These are phyloP conservation scores for Sarcophilus harrisii DNA, from an alignment of 2,797 vertebrate genomes.

Conservation along the genomic window DNA sequence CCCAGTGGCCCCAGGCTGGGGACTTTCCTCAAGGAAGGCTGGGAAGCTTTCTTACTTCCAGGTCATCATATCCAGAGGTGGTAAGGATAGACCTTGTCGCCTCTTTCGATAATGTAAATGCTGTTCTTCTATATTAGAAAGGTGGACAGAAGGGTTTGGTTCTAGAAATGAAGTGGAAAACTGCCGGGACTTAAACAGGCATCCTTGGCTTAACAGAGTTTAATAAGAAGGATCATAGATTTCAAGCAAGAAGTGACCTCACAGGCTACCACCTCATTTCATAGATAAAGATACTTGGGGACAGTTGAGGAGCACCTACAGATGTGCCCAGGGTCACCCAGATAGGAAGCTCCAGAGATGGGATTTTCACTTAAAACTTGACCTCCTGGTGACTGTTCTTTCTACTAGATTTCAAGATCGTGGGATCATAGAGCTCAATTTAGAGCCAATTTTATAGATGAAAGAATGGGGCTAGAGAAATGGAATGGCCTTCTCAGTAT, in stretches of 20 bases:
- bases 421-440: neutral
- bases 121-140: neutral
- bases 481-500: neutral
- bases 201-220: neutral
- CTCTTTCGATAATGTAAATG: slow-evolving; percentile 7
- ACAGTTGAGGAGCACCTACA: neutral
- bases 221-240: neutral
- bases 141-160: slow-evolving; percentile 48
- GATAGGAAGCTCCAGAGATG: neutral
- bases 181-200: neutral
- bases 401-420: neutral
- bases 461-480: neutral
- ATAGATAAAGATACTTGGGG: neutral
- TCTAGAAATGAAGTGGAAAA: neutral
- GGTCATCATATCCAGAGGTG: slow-evolving; percentile 11
- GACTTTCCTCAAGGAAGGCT: slow-evolving; percentile 48
- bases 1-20: slow-evolving; percentile 48
- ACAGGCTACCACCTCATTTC: neutral
- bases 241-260: neutral
- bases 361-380: neutral
- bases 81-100: slow-evolving; percentile 32
- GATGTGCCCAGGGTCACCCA: neutral
- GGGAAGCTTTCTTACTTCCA: slow-evolving; percentile 58
- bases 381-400: neutral
- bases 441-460: neutral